These are phyloP conservation scores for Excalfactoria chinensis DNA, from an alignment of 2,113 vertebrate species.

Conservation along the genomic window DNA sequence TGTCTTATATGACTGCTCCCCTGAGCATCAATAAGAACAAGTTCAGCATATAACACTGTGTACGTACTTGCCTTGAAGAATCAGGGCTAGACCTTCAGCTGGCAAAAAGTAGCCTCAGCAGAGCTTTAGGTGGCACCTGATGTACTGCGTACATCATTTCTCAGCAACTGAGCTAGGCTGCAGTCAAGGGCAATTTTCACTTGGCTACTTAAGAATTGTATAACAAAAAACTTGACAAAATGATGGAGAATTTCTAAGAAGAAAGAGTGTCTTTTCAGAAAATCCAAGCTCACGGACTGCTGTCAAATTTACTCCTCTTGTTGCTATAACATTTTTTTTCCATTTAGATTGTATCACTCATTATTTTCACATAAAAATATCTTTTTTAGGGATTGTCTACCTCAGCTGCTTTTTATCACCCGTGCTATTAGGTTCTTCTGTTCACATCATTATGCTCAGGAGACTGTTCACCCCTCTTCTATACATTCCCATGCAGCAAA, in stretches of 20 bases:
- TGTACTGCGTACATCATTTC: not conserved
- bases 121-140: not conserved
- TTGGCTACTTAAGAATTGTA: not conserved
- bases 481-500: not conserved
- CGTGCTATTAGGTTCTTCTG: not conserved
- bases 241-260: not conserved
- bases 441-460: not conserved
- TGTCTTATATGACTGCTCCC: not conserved
- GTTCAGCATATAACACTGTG: not conserved
- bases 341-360: not conserved
- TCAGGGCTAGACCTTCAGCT: not conserved
- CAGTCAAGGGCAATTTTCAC: not conserved
- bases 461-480: not conserved
- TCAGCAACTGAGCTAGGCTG: not conserved
- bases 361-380: not conserved
- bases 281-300: not conserved
- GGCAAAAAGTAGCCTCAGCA: not conserved
- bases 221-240: not conserved
- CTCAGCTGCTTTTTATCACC: not conserved
- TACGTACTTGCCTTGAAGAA: not conserved
- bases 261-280: not conserved
- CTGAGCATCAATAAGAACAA: not conserved
- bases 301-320: not conserved
- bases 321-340: not conserved
- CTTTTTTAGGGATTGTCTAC: not conserved